Evolutionary conservation across 1,140 invertebrate genomes (phyloP), one percentile per base, ranked within the genome.

Genomic region (Bemisia tabaci): DNA sequence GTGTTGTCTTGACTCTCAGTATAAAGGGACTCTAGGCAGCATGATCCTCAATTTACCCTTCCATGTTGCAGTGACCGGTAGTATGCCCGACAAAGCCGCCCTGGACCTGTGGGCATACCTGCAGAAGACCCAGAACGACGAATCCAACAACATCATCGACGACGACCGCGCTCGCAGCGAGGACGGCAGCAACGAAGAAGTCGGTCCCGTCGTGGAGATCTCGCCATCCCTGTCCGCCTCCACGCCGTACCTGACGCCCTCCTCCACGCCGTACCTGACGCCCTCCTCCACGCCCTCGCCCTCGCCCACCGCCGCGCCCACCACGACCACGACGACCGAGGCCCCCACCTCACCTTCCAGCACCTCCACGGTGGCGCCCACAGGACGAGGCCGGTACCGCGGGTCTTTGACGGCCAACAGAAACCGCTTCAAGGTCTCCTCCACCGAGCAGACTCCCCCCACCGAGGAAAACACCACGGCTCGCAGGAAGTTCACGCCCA

Each of bases 11-110:
- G n/a, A n/a, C n/a, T n/a, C n/a, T n/a, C n/a, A n/a, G n/a, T n/a
- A n/a, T n/a, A n/a, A n/a, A n/a, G n/a, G n/a, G n/a, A n/a, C n/a
- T n/a, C n/a, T n/a, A n/a, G n/a, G n/a, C n/a, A n/a, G n/a, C n/a
- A n/a, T n/a, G n/a, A n/a, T n/a, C n/a, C n/a, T n/a, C n/a, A n/a
- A n/a, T n/a, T n/a, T n/a, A n/a, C n/a, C n/a, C n/a, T n/a, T n/a
- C n/a, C n/a, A 17, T 48, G 33, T 48, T 48, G 5, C 33, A 48
- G 33, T 5, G 5, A 17, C 33, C 17, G 33, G 5, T 9, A 48
- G 17, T 17, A 48, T 48, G 33, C 33, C 74, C 1, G 86, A 90
- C 71, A 90, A 91, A 77, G 87, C 88, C 0, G 89, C 88, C 17
- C 77, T 90, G 21, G 89, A 91, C 72, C 75, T 91, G 22, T 91